Conservation (phyloP, 2,797 vertebrate species). For the Cichlasoma orientale region DNA sequence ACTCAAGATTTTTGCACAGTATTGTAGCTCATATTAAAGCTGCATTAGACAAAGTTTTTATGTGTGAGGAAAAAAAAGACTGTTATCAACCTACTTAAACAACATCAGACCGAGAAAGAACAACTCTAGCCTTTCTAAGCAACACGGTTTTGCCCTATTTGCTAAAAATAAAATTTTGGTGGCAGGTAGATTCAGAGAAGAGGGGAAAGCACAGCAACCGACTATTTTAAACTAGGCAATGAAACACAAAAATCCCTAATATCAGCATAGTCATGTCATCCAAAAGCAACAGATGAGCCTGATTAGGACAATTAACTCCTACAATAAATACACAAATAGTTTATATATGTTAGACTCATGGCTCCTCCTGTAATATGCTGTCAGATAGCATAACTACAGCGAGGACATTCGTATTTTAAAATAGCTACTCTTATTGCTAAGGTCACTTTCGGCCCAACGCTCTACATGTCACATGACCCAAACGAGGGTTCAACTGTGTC, state of each 20-base stretch:
- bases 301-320: neutral
- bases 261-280: neutral
- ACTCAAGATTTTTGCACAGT: neutral
- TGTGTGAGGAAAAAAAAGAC: neutral
- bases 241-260: neutral
- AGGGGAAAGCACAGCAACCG: neutral
- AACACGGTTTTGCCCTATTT: constrained; percentile 42
- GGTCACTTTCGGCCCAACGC: neutral
- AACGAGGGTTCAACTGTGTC: neutral
- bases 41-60: constrained; percentile 11
- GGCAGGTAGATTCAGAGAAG: constrained; percentile 23
- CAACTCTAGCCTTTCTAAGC: constrained; percentile 11
- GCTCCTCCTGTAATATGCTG: neutral
- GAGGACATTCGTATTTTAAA: neutral
- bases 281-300: neutral
- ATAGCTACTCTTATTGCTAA: neutral
- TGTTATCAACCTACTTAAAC: constrained; percentile 37
- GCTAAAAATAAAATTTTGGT: constrained; percentile 50
- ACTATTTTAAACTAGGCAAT: constrained; percentile 2
- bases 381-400: neutral
- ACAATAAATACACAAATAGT: neutral
- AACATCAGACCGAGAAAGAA: constrained; percentile 7
- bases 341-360: neutral
- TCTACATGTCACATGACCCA: neutral
- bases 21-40: constrained; percentile 6